These are phyloP conservation scores for Grammomys dolichurus DNA, from an alignment of 2,113 vertebrate species.

Conservation along the genomic window DNA sequence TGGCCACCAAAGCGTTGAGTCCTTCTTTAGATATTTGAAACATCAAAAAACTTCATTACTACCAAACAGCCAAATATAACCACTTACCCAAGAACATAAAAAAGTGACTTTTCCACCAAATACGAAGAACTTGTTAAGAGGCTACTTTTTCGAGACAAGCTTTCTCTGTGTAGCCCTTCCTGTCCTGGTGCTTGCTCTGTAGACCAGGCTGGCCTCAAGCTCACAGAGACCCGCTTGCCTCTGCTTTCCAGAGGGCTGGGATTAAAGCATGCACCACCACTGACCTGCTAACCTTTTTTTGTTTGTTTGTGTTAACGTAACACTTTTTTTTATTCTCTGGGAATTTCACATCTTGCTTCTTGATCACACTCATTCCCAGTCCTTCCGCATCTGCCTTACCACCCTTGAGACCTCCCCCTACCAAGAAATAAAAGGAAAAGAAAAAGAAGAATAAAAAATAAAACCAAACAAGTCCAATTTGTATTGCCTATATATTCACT, in stretches of 20 bases:
- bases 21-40: slow-evolving; percentile 7
- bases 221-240: no score
- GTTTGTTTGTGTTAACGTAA: background rate
- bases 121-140: slow-evolving; percentile 43
- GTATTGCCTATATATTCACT: background rate
- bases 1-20: background rate
- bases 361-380: background rate
- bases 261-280: no score
- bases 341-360: background rate
- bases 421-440: background rate
- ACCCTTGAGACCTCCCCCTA: background rate
- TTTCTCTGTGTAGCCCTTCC: no score
- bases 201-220: no score
- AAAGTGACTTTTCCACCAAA: background rate
- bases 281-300: no score
- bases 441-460: background rate
- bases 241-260: no score
- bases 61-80: background rate
- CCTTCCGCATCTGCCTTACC: background rate
- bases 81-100: background rate
- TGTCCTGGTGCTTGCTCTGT: no score
- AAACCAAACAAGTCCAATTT: background rate
- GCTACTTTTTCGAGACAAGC: background rate
- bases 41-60: background rate
- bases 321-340: background rate